These are phyloP conservation scores for Argyrosomus regius DNA, from an alignment of 2,797 vertebrate genomes.

Conservation along the genomic window DNA sequence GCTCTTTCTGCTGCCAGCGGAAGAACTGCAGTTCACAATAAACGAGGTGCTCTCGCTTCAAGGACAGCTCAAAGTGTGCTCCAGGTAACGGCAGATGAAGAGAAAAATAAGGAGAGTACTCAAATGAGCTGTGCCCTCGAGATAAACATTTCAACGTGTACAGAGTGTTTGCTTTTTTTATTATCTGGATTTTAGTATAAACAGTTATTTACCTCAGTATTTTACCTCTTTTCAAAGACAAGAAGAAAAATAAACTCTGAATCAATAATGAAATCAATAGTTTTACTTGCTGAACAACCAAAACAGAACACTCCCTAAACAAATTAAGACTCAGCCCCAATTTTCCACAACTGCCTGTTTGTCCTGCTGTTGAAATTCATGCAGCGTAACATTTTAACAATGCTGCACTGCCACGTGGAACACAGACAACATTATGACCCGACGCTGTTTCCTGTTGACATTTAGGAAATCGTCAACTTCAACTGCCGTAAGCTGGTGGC, in stretches of 20 bases:
- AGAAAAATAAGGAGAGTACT: neutral
- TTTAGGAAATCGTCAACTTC: constrained; percentile 94
- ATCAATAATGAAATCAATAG: neutral
- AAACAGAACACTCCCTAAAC: neutral
- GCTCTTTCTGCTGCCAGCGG: constrained; percentile 24
- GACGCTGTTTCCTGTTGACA: neutral
- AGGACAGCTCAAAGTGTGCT: neutral
- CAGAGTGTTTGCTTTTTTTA: neutral
- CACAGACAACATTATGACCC: neutral
- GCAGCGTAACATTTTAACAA: neutral
- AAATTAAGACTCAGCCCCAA: neutral
- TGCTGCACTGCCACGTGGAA: neutral
- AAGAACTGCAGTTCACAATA: constrained; percentile 10
- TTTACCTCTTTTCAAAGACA: neutral
- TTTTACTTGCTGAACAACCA: neutral
- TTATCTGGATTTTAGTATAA: neutral
- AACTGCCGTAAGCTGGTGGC: constrained; percentile 97
- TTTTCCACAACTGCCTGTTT: neutral
- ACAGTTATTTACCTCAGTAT: neutral
- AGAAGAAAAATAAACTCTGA: neutral
- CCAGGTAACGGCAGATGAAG: neutral
- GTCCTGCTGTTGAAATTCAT: neutral
- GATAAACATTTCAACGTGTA: neutral
- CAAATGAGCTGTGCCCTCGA: neutral
- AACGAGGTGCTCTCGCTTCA: constrained; percentile 9